phyloP scores from a whole-genome alignment of 2,888 invertebrate genomes.

The Eledone cirrhosa region DNA sequence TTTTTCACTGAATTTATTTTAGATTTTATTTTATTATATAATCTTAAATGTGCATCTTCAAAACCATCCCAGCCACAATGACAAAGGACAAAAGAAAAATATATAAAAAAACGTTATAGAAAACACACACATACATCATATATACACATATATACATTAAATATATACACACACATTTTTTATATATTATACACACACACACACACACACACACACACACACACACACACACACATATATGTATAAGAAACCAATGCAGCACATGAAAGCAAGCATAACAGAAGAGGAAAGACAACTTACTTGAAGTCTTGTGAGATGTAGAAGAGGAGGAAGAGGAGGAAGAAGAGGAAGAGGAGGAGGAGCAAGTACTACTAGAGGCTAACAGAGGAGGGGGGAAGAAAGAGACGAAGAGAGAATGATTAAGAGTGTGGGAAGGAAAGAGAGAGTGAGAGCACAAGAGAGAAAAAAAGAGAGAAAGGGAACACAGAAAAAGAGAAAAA shows the following conservation, averaged over 20 bases:
- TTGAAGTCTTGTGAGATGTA: slow-evolving; percentile 23
- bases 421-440: no score
- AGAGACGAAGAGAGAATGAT: not conserved
- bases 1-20: no score
- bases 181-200: slow-evolving; percentile 6
- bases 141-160: not conserved
- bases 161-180: slow-evolving; percentile 8
- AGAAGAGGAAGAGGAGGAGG: slow-evolving; percentile 21
- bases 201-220: not conserved
- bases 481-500: no score
- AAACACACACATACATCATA: no score
- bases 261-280: not conserved
- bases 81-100: no score
- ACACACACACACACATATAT: not conserved
- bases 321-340: slow-evolving; percentile 25
- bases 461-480: no score
- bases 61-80: no score
- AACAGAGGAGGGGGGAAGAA: not conserved
- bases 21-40: no score
- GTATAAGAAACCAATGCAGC: not conserved
- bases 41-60: no score
- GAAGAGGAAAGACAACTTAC: slow-evolving; percentile 17
- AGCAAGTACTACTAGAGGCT: slow-evolving; percentile 23
- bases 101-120: no score
- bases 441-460: no score